Conservation (phyloP, 2,888 invertebrate species). For the Embidobia sp. region DNA sequence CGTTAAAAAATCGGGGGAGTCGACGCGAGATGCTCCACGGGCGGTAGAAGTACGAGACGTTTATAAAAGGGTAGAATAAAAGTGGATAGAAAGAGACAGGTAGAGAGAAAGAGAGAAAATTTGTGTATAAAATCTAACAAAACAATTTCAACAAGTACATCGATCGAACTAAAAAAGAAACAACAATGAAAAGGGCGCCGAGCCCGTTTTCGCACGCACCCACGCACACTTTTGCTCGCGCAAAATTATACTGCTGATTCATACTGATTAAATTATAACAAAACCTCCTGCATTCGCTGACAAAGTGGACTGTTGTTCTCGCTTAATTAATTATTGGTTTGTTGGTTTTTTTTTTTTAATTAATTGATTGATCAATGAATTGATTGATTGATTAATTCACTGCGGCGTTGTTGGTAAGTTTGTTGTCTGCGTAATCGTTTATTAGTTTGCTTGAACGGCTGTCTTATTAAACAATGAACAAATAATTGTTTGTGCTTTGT, state of each 20-base stretch:
- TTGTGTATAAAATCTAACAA: conserved; percentile 57
- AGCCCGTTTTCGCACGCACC: conserved; percentile 21
- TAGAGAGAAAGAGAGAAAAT: conserved; percentile 1
- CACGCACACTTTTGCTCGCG: conserved; percentile 8
- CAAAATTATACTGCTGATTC: conserved; percentile 75
- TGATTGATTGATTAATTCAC: too few relatives aligned
- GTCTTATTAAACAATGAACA: too few relatives aligned
- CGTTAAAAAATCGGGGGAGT: neutral
- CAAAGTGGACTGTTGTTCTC: conserved; percentile 67
- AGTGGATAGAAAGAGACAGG: conserved; percentile 5
- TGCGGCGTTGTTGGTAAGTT: too few relatives aligned
- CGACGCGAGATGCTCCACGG: conserved; percentile 28
- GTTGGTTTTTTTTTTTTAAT: conserved; percentile 7
- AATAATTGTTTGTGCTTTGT: conserved; percentile 73
- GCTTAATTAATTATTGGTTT: conserved; percentile 6
- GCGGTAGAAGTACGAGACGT: conserved; percentile 22
- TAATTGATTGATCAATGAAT: too few relatives aligned
- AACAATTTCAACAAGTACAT: conserved; percentile 60
- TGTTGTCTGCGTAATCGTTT: conserved; percentile 27
- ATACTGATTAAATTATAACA: conserved; percentile 78
- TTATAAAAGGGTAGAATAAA: conserved; percentile 9
- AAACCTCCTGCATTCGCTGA: conserved; percentile 66
- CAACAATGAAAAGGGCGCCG: conserved; percentile 31
- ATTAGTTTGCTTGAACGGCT: too few relatives aligned
- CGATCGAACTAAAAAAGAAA: conserved; percentile 54